Conservation (phyloP, 2,888 invertebrate species). For the Troides aeacus region DNA sequence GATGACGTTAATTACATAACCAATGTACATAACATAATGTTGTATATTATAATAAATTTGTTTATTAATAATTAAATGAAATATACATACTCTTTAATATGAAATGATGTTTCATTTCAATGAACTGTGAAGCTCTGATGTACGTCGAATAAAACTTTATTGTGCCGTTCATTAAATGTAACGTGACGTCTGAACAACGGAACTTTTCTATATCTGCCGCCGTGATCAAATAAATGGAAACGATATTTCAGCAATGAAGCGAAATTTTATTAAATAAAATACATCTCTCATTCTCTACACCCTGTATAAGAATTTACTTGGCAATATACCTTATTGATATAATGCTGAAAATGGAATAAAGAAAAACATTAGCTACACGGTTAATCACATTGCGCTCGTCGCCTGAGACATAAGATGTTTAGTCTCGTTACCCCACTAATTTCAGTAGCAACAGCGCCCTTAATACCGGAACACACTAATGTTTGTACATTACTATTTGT, state of each 20-base stretch:
- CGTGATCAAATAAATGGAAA: conserved; percentile 24
- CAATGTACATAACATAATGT: no score
- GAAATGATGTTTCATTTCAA: conserved; percentile 12
- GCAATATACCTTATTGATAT: not conserved
- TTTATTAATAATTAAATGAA: no score
- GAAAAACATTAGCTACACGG: no score
- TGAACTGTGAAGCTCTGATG: conserved; percentile 19
- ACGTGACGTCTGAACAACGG: conserved; percentile 27
- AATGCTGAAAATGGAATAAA: not conserved
- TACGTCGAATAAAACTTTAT: conserved; percentile 29
- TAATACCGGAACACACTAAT: no score
- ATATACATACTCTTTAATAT: not conserved
- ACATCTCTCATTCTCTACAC: not conserved
- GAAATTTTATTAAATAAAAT: conserved; percentile 14
- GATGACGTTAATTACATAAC: no score
- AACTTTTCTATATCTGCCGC: conserved; percentile 22
- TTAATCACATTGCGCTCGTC: no score
- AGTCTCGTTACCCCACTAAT: no score
- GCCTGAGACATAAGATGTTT: no score
- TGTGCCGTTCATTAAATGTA: conserved; percentile 27
- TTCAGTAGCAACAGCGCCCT: no score
- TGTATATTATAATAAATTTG: no score
- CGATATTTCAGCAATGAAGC: conserved; percentile 17
- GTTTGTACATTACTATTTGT: no score
- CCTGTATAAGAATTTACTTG: not conserved